Evolutionary conservation across 1,140 invertebrate species (phyloP).

Genomic region (Zophobas morio): DNA sequence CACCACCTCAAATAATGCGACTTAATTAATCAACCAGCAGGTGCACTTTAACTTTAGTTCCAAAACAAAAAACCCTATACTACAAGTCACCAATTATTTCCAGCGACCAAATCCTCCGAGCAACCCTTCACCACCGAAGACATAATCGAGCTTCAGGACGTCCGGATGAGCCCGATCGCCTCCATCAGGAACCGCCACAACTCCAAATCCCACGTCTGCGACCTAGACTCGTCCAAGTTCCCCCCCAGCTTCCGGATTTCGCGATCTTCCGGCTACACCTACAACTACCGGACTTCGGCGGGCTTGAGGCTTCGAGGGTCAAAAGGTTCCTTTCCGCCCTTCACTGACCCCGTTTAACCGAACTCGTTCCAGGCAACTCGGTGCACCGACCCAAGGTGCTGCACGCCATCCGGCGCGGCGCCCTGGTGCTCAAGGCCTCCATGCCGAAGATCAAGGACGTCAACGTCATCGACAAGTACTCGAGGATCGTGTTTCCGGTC

Average conservation of each 20-base stretch:
- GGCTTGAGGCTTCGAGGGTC: conserved; percentile 75
- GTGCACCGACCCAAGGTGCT: conserved; percentile 78
- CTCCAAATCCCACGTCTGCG: conserved; percentile 63
- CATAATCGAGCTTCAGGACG: conserved; percentile 86
- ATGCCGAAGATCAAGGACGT: conserved; percentile 97
- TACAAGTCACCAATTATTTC: conserved; percentile 38
- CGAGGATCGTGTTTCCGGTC: conserved; percentile 93
- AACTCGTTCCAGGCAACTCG: conserved; percentile 67
- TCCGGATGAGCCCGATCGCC: conserved; percentile 86
- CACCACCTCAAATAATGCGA: no score
- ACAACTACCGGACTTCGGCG: conserved; percentile 66
- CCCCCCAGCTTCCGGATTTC: conserved; percentile 86
- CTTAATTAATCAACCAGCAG: no score
- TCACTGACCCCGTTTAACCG: background rate
- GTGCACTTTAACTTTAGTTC: no score
- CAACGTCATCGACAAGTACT: conserved; percentile 97
- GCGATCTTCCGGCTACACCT: conserved; percentile 72
- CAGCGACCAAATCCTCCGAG: conserved; percentile 67
- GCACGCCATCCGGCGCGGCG: conserved; percentile 83
- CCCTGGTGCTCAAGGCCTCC: conserved; percentile 83
- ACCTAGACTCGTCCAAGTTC: conserved; percentile 77
- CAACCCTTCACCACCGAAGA: conserved; percentile 70
- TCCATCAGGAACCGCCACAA: conserved; percentile 81
- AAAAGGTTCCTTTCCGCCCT: conserved; percentile 67
- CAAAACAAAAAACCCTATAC: no score